Evolutionary conservation across 2,797 vertebrate genomes (phyloP).

Genomic region (Lophius americanus): DNA sequence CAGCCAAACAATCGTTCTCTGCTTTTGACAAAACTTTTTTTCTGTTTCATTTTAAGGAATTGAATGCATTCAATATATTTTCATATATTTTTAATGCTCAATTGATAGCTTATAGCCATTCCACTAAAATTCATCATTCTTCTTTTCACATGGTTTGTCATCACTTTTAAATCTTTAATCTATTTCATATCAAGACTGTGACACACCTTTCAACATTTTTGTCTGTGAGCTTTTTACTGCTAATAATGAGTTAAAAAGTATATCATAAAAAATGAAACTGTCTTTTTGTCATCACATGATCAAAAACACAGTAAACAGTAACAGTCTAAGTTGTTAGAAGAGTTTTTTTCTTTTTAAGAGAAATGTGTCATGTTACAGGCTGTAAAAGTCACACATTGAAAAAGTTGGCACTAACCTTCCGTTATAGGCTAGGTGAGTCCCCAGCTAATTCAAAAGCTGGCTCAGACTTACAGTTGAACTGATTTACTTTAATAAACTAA

Average conservation of each 20-base stretch:
- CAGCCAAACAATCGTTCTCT: background rate
- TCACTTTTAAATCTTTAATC: background rate
- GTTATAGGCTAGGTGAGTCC: background rate
- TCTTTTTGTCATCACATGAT: slow-evolving; percentile 21
- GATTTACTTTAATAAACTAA: background rate
- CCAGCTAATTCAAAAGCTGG: background rate
- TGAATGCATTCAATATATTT: background rate
- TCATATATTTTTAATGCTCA: background rate
- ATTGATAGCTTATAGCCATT: background rate
- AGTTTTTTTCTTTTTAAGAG: background rate
- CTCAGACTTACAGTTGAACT: background rate
- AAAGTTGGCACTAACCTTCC: background rate
- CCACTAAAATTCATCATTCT: background rate
- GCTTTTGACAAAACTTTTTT: background rate
- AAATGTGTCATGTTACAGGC: background rate
- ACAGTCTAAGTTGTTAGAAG: background rate
- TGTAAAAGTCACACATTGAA: background rate
- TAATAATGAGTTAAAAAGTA: slow-evolving; percentile 49
- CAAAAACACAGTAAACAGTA: slow-evolving; percentile 1
- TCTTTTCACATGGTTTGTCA: background rate
- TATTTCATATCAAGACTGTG: slow-evolving; percentile 3
- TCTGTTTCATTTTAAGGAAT: background rate
- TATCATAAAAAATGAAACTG: slow-evolving; percentile 57
- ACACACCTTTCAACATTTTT: background rate
- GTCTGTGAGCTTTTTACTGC: slow-evolving; percentile 17